A percentile compares a stretch with the other conserved stretches of the same genome.
phyloP scores from a whole-genome alignment of 2,113 vertebrate species.

The Potamarius usumacintae region DNA sequence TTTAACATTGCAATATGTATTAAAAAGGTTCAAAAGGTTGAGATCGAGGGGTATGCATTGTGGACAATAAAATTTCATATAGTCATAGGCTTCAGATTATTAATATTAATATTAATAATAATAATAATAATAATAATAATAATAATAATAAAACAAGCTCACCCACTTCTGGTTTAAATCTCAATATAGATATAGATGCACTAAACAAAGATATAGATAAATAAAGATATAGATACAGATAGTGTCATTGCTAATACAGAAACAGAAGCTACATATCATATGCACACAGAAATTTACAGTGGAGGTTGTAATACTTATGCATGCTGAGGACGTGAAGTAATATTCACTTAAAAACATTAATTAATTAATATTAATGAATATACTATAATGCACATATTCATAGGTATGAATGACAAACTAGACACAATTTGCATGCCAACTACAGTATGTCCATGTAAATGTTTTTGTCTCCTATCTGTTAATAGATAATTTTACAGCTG shows the following conservation, averaged over 20 bases:
- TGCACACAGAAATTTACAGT: not conserved
- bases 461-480: not conserved
- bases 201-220: no score
- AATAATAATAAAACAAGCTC: not conserved
- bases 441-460: not conserved
- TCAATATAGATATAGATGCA: not conserved
- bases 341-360: not conserved
- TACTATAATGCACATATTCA: not conserved
- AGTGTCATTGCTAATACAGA: not conserved
- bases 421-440: not conserved
- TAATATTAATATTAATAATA: not conserved
- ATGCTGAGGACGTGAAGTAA: not conserved
- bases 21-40: not conserved
- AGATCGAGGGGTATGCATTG: not conserved
- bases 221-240: not conserved
- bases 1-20: not conserved
- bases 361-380: not conserved
- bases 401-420: not conserved
- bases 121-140: not conserved
- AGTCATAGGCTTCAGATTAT: no score
- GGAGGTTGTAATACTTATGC: not conserved
- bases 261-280: not conserved
- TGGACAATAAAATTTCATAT: not conserved
- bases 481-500: slow-evolving; percentile 3
- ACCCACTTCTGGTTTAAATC: not conserved